Evolutionary conservation across 2,888 invertebrate species (phyloP).

Genomic region (Cephus sareptanus): DNA sequence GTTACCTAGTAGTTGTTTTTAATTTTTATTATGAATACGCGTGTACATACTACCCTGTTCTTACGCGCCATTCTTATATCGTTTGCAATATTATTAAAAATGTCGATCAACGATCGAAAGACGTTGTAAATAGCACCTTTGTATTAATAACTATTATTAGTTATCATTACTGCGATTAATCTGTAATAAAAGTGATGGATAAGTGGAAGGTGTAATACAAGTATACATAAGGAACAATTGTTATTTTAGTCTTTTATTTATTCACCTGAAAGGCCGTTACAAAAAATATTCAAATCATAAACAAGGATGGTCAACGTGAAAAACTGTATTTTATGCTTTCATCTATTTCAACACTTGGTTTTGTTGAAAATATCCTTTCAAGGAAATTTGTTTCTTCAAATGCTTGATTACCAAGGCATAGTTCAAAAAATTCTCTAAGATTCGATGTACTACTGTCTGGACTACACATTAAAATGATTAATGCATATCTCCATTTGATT

Average conservation of each 20-base stretch:
- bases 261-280: neutral
- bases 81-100: constrained; percentile 38
- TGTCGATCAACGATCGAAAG: constrained; percentile 26
- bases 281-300: neutral
- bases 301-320: neutral
- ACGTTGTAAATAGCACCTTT: constrained; percentile 40
- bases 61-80: constrained; percentile 32
- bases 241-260: neutral
- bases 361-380: neutral
- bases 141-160: constrained; percentile 26
- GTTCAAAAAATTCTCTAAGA: constrained; percentile 4
- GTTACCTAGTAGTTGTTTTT: constrained; percentile 30
- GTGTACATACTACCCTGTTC: constrained; percentile 41
- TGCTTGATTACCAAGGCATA: neutral
- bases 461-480: constrained; percentile 9
- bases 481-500: constrained; percentile 11
- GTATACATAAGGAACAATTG: neutral
- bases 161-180: constrained; percentile 24
- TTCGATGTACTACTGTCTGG: neutral
- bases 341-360: neutral
- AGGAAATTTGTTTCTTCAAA: neutral
- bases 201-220: constrained; percentile 21
- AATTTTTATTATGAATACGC: constrained; percentile 29
- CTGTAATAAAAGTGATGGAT: constrained; percentile 11
- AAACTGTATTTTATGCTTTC: neutral